These are phyloP conservation scores for Parasteatoda lunata DNA, from an alignment of 2,888 invertebrate genomes.

Conservation along the genomic window DNA sequence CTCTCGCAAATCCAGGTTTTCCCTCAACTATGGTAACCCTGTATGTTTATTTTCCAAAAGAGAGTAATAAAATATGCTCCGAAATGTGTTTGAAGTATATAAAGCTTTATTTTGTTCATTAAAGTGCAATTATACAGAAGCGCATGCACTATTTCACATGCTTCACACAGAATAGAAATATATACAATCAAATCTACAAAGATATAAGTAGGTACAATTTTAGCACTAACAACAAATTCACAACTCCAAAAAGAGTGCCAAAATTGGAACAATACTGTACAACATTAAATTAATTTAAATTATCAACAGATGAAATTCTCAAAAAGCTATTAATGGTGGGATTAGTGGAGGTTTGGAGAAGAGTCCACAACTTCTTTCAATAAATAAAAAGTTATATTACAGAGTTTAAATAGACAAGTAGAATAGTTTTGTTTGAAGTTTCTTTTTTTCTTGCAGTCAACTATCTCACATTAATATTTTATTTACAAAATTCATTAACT, in stretches of 20 bases:
- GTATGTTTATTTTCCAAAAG: neutral
- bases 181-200: constrained; percentile 53
- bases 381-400: constrained; percentile 3
- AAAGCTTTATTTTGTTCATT: constrained; percentile 68
- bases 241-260: constrained; percentile 34
- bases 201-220: constrained; percentile 56
- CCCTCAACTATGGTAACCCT: too few relatives aligned
- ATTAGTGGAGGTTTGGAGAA: constrained; percentile 20
- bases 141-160: constrained; percentile 65
- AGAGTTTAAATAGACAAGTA: neutral
- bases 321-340: constrained; percentile 33
- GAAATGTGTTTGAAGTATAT: constrained; percentile 56
- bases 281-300: constrained; percentile 36
- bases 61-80: neutral
- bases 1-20: too few relatives aligned
- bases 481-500: too few relatives aligned
- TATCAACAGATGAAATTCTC: constrained; percentile 48
- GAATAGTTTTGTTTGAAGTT: neutral
- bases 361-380: neutral
- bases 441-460: too few relatives aligned
- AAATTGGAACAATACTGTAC: constrained; percentile 30
- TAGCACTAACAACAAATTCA: constrained; percentile 58
- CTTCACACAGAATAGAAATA: constrained; percentile 46
- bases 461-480: too few relatives aligned
- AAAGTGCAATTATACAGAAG: constrained; percentile 60